A percentile compares a stretch with the other conserved stretches of the same genome.
These are phyloP conservation scores for Sceloporus tristichus DNA, from an alignment of 2,113 vertebrate genomes.

Conservation along the genomic window DNA sequence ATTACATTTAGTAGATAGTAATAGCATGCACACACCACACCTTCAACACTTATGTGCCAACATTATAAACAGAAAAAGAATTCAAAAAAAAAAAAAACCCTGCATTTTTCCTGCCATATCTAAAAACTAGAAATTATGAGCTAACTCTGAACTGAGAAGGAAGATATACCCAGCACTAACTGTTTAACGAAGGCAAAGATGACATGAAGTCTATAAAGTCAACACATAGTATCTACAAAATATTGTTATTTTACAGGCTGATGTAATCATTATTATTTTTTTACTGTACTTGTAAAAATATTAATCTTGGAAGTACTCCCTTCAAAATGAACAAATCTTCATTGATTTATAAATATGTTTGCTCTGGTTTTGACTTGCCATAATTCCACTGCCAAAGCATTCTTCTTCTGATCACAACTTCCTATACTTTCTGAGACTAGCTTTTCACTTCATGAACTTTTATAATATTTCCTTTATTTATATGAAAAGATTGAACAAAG, in stretches of 20 bases:
- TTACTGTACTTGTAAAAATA: background rate
- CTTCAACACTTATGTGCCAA: background rate
- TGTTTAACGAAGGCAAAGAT: background rate
- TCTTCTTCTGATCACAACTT: background rate
- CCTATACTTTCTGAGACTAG: too few relatives aligned
- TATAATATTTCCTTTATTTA: background rate
- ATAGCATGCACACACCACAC: background rate
- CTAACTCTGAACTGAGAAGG: background rate
- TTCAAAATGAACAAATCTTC: background rate
- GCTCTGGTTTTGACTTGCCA: too few relatives aligned
- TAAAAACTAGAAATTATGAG: background rate
- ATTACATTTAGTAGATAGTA: background rate
- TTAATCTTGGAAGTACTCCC: background rate
- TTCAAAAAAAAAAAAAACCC: background rate
- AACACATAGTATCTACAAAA: background rate
- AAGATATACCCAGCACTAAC: background rate
- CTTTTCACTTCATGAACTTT: too few relatives aligned
- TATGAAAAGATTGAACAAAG: too few relatives aligned
- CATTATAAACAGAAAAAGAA: background rate
- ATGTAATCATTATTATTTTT: background rate
- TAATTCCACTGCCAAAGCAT: background rate
- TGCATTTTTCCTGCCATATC: too few relatives aligned
- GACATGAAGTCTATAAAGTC: background rate
- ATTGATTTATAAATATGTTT: background rate
- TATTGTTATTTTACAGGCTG: background rate